These are phyloP conservation scores for Drosophila paramelanica DNA, from an alignment of 2,888 invertebrate species.

Conservation along the genomic window DNA sequence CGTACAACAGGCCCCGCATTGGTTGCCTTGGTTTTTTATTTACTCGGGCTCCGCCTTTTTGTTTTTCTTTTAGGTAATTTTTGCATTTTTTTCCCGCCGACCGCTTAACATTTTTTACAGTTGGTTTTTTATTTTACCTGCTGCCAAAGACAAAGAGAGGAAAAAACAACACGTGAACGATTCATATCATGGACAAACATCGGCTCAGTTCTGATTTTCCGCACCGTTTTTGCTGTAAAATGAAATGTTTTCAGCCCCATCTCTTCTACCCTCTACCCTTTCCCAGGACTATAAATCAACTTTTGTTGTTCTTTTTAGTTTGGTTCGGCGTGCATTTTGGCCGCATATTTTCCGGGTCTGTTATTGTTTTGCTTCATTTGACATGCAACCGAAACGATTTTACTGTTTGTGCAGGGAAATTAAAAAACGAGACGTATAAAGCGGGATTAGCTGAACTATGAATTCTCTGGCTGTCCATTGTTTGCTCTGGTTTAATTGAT, in stretches of 20 bases:
- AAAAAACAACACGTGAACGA: slow-evolving; percentile 28
- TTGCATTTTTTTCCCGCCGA: slow-evolving; percentile 27
- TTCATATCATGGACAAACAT: slow-evolving; percentile 54
- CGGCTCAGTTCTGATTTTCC: slow-evolving; percentile 64
- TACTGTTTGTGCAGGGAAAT: slow-evolving; percentile 69
- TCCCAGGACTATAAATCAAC: slow-evolving; percentile 12
- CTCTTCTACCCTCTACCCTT: not conserved
- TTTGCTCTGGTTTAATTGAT: slow-evolving; percentile 42
- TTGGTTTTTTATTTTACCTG: slow-evolving; percentile 21
- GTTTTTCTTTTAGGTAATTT: slow-evolving; percentile 33
- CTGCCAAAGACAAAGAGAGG: slow-evolving; percentile 29
- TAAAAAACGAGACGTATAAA: slow-evolving; percentile 54
- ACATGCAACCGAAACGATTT: slow-evolving; percentile 72
- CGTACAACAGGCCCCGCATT: slow-evolving; percentile 45
- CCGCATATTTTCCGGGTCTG: slow-evolving; percentile 63
- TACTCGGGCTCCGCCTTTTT: slow-evolving; percentile 45
- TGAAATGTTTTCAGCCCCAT: slow-evolving; percentile 54
- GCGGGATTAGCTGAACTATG: slow-evolving; percentile 38
- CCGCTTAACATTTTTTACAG: slow-evolving; percentile 34
- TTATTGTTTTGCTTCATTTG: slow-evolving; percentile 59
- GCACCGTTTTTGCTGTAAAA: slow-evolving; percentile 71
- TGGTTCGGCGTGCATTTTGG: slow-evolving; percentile 49
- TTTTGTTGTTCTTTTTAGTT: slow-evolving; percentile 22
- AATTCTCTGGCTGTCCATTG: slow-evolving; percentile 18
- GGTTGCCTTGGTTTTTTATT: slow-evolving; percentile 72